phyloP scores from a whole-genome alignment of 2,797 vertebrate genomes.

The Xiphophorus birchmanni region DNA sequence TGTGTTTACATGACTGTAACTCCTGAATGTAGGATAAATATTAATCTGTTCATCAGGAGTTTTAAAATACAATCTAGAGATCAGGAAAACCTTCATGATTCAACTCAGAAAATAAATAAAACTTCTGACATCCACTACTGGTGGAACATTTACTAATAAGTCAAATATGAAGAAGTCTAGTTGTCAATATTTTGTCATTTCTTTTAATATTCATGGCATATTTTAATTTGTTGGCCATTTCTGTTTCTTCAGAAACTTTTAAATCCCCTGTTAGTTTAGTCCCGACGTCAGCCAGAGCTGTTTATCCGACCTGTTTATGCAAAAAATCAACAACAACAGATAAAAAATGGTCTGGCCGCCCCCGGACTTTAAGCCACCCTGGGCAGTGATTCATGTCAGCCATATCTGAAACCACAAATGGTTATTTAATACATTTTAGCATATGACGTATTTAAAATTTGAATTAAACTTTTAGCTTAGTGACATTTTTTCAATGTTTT shows the following conservation, averaged over 20 bases:
- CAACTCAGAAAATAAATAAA: neutral
- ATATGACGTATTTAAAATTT: neutral
- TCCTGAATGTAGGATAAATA: neutral
- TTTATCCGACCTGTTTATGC: neutral
- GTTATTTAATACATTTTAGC: neutral
- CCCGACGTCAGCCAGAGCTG: too few species aligned
- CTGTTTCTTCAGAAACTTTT: neutral
- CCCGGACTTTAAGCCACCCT: neutral
- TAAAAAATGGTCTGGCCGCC: neutral
- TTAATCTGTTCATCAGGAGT: neutral
- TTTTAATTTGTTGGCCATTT: neutral
- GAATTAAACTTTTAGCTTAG: neutral
- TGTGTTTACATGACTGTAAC: neutral
- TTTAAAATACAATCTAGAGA: neutral
- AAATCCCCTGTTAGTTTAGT: neutral
- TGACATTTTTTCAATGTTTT: too few species aligned
- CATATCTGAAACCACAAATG: neutral
- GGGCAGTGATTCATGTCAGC: neutral
- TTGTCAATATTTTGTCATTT: neutral
- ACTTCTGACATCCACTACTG: too few species aligned
- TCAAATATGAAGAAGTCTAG: neutral
- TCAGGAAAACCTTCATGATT: neutral
- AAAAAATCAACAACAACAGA: neutral
- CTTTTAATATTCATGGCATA: neutral
- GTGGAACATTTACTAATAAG: neutral